Evolutionary conservation across 2,888 invertebrate genomes (phyloP), one percentile per base, ranked within the genome.

Genomic region (Drosophila quinaria): DNA sequence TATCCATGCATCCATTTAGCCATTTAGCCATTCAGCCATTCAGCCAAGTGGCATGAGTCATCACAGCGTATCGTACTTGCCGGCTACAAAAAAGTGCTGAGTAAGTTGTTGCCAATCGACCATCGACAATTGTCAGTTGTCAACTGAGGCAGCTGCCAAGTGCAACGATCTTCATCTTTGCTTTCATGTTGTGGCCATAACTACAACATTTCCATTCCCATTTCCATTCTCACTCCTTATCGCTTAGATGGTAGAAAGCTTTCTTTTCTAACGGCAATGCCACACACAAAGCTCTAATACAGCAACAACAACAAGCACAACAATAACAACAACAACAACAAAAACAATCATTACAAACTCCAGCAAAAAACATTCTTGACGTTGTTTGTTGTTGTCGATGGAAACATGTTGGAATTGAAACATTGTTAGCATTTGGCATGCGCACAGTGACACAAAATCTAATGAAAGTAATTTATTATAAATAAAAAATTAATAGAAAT

Each of bases 231-330:
- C 25, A 46, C n/a, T 11, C 35, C 47, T 63, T 63, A 56, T 63
- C 63, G 47, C 39, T 22, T 22, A 41, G 42, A 11, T 55, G 44
- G 47, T 25, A 39, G 47, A 70, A 74, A 75, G 82, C 79, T 81
- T 84, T 83, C 83, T 74, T 77, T 77, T 63, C 82, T 80, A 73
- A 80, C 80, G 81, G 80, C 75, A 70, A 44, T 70, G 72, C 71
- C 74, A 72, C 68, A 80, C 74, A 77, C 69, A 66, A 62, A 73
- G 76, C 82, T 70, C 46, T 39, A 31, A 25, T 54, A 29, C 64
- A 63, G 52, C 39, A 70, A 44, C 51, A 63, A 55, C 39, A 70
- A 44, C 51, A 73, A 5, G 5, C 4, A 25, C 1, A 5, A 25
- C 25, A 25, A 25, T 1, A 2, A 25, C 6, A 25, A 60, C 65